Conservation (phyloP, 2,113 vertebrate genomes). For the Hyperoodon ampullatus region DNA sequence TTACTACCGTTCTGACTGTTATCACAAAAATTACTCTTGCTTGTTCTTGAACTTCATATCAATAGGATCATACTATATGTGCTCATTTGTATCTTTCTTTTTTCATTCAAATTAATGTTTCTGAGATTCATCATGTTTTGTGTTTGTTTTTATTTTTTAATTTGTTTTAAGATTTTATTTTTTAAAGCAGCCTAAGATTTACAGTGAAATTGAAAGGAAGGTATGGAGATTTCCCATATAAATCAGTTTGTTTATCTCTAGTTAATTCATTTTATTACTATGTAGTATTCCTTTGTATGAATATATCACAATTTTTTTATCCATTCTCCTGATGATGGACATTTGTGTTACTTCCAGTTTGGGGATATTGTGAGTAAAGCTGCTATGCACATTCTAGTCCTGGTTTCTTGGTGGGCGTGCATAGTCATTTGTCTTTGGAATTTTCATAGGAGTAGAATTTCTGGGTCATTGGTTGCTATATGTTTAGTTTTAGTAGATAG, state of each 20-base stretch:
- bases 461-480: not conserved
- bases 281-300: not conserved
- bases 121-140: not conserved
- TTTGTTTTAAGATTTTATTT: not conserved
- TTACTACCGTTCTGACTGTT: not conserved
- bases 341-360: not conserved
- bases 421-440: not conserved
- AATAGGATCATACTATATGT: not conserved
- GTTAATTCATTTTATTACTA: not conserved
- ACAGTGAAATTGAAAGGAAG: not conserved
- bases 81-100: not conserved
- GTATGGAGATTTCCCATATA: not conserved
- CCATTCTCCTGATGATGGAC: not conserved
- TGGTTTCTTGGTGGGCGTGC: not conserved
- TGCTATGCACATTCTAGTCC: not conserved
- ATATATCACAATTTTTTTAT: not conserved
- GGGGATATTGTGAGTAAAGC: not conserved
- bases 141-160: not conserved
- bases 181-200: not conserved
- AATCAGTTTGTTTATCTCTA: not conserved
- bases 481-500: not conserved
- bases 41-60: not conserved
- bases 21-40: not conserved
- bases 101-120: not conserved
- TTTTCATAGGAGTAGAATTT: not conserved